These are phyloP conservation scores for Penaeus monodon DNA, from an alignment of 2,888 invertebrate species.

Conservation along the genomic window DNA sequence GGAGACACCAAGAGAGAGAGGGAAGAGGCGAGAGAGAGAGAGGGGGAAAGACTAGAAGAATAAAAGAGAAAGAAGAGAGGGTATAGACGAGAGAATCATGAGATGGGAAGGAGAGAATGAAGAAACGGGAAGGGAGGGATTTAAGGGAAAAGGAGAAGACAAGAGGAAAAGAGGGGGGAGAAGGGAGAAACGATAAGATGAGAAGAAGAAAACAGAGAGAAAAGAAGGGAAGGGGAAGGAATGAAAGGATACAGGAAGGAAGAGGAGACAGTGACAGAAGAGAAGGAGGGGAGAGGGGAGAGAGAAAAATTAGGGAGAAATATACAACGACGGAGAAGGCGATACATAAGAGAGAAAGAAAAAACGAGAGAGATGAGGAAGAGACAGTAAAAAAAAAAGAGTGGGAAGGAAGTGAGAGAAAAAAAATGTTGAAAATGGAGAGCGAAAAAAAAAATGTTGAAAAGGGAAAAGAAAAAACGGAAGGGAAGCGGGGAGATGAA, in stretches of 20 bases:
- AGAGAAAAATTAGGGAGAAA: background rate
- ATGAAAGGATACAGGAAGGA: background rate
- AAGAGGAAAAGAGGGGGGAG: background rate
- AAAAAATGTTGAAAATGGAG: background rate
- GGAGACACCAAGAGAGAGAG: background rate
- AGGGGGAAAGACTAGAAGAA: background rate
- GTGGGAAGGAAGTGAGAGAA: background rate
- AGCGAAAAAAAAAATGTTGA: background rate
- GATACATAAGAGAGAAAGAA: background rate
- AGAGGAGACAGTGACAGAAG: background rate
- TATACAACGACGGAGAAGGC: background rate
- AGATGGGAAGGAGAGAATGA: background rate
- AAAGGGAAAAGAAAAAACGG: no score
- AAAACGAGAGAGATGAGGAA: background rate
- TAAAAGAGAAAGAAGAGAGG: background rate
- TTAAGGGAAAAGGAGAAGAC: background rate
- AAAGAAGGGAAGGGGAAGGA: background rate
- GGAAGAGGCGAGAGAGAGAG: background rate
- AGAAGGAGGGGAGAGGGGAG: background rate
- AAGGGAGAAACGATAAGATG: background rate
- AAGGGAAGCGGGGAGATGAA: no score
- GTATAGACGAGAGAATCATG: background rate
- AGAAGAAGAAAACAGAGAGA: background rate
- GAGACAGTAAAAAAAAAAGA: background rate
- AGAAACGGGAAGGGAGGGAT: background rate